These are phyloP conservation scores for Apis laboriosa DNA, from an alignment of 1,140 invertebrate species.

Conservation along the genomic window DNA sequence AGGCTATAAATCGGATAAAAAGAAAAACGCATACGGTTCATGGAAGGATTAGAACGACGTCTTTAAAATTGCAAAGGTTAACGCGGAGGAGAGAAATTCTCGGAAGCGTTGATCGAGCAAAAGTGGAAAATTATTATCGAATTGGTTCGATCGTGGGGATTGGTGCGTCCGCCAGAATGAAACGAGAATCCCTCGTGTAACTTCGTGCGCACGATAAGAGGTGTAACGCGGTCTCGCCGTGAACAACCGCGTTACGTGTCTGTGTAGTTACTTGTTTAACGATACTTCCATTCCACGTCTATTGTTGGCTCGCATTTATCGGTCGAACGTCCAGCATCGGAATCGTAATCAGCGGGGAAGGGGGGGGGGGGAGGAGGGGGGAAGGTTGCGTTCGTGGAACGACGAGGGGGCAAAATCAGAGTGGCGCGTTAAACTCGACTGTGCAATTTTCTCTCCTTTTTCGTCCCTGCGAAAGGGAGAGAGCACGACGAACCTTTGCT, in stretches of 20 bases:
- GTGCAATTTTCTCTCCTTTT: conserved; percentile 18
- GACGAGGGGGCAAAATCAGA: conserved; percentile 16
- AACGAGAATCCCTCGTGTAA: conserved; percentile 14
- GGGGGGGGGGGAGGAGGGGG: background rate
- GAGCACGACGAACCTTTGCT: no score
- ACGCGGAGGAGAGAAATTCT: no score
- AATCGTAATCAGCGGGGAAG: conserved; percentile 9
- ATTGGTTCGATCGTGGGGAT: conserved; percentile 22
- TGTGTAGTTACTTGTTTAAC: conserved; percentile 48
- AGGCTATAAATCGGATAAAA: no score
- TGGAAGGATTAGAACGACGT: background rate
- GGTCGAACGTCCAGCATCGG: background rate
- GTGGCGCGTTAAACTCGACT: conserved; percentile 59
- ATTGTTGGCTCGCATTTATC: conserved; percentile 50
- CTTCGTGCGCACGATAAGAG: conserved; percentile 36
- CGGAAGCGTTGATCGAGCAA: background rate
- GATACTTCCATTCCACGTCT: conserved; percentile 53
- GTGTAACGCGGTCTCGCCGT: conserved; percentile 5
- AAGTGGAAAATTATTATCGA: conserved; percentile 19
- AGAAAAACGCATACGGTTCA: no score
- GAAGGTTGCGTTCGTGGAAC: background rate
- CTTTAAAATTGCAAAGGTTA: no score
- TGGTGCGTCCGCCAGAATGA: background rate
- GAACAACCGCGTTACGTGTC: conserved; percentile 26
- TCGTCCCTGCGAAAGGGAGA: background rate